Conservation (phyloP, 1,140 invertebrate genomes). For the Trinorchestia longiramus region DNA sequence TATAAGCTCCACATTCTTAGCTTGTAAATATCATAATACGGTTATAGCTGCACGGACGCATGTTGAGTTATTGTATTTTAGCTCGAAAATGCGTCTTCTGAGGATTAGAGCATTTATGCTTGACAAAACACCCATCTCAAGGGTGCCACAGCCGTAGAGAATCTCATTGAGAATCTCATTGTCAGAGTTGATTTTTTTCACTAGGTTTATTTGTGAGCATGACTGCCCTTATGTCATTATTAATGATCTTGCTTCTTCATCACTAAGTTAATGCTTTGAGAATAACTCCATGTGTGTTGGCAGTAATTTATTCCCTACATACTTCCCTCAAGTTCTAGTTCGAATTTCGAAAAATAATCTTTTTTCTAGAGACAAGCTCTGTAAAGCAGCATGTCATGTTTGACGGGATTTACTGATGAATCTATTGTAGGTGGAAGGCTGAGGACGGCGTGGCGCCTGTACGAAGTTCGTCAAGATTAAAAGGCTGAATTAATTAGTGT, state of each 20-base stretch:
- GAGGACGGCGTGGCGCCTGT: neutral
- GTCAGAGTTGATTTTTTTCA: neutral
- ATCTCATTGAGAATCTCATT: neutral
- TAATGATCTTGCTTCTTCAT: neutral
- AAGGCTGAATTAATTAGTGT: neutral
- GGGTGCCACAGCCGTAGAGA: neutral
- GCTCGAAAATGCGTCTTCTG: neutral
- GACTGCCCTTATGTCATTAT: neutral
- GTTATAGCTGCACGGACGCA: too few relatives aligned
- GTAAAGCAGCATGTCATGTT: neutral
- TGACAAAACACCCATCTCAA: neutral
- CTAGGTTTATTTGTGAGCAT: neutral
- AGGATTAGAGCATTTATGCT: neutral
- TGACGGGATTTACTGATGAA: neutral
- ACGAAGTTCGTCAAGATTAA: neutral
- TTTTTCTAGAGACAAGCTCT: neutral
- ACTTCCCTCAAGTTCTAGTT: neutral
- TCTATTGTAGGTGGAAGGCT: neutral
- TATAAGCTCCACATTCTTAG: too few relatives aligned
- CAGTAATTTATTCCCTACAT: neutral
- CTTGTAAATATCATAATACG: too few relatives aligned
- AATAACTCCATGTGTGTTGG: neutral
- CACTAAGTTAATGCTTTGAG: neutral
- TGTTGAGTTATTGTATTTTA: neutral
- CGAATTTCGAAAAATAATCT: neutral